Evolutionary conservation across 2,113 vertebrate genomes (phyloP), one percentile per base, ranked within the genome.

Genomic region (Lepus americanus): DNA sequence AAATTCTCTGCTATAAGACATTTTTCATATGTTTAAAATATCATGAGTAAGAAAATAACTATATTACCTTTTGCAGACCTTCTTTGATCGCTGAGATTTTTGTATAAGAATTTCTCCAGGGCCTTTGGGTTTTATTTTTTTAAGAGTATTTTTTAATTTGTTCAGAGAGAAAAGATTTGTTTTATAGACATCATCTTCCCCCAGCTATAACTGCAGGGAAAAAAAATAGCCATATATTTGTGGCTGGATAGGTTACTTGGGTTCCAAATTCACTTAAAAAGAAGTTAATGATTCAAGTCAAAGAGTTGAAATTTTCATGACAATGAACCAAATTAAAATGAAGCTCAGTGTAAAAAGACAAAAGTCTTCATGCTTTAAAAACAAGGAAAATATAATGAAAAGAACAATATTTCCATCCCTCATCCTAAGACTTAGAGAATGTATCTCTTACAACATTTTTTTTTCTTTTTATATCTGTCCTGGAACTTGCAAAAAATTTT

Each of bases 241-340:
- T 86, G 4, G 12, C 1, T 92, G 20, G 17, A 23, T 64, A 93
- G 74, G 14, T 92, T 9, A 7, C 8, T 55, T 92, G 39, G 80
- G 9, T 78, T 97, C 63, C 4, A 97, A 87, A 66, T 74, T 64
- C 66, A 69, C 72, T 72, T 74, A 33, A 94, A 81, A 92, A 96
- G 36, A 9, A 97, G 74, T 31, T 74, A 90, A 79, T 88, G 74
- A 70, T 95, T 96, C 25, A 80, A 63, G 51, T 89, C 90, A 87
- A 90, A 33, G 25, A 80, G 33, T 82, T 94, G 79, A 93, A 79
- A 59, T 23, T 88, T 55, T 33, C 96, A 55, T 59, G 70, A 94
- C 36, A 66, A 10, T 79, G 25, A 97, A 91, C 7, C 87, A 63
- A 85, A 44, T 53, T 22, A 90, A 96, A 95, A 82, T 69, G 69